Evolutionary conservation across 2,113 vertebrate species (phyloP).

Genomic region (Aptenodytes forsteri): DNA sequence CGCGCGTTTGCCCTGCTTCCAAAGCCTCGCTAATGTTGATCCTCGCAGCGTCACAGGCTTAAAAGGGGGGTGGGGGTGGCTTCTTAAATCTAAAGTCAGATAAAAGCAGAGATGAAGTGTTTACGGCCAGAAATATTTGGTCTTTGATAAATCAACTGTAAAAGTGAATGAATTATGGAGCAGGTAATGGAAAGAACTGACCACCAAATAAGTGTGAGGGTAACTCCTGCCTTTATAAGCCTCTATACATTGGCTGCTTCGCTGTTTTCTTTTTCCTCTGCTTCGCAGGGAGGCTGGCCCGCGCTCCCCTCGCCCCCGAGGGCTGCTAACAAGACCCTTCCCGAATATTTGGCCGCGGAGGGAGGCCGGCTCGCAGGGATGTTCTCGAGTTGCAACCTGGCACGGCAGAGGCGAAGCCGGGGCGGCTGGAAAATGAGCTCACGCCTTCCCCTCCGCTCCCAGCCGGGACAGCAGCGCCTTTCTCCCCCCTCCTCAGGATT

Average conservation of each 20-base stretch:
- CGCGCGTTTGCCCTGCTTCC: not conserved
- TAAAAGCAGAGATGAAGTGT: constrained; percentile 69
- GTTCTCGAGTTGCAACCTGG: not conserved
- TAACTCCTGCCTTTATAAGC: not conserved
- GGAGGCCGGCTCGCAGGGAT: not conserved
- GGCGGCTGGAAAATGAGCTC: not conserved
- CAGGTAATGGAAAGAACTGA: constrained; percentile 43
- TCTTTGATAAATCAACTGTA: constrained; percentile 72
- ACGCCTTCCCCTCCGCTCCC: not conserved
- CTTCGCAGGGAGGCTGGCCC: not conserved
- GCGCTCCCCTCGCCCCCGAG: not conserved
- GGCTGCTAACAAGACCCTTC: not conserved
- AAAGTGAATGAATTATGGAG: constrained; percentile 52
- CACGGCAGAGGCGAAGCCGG: not conserved
- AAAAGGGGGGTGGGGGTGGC: not conserved
- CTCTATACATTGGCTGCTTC: not conserved
- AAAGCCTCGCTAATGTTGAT: not conserved
- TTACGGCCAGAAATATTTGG: constrained; percentile 61
- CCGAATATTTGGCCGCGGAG: not conserved
- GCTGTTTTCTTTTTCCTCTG: not conserved
- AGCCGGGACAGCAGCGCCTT: not conserved
- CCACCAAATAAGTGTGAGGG: not conserved
- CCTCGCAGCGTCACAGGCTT: not conserved
- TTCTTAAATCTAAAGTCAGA: constrained; percentile 43
- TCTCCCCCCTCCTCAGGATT: rapidly evolving